Conservation (phyloP, 2,113 vertebrate species). For the Oncorhynchus clarkii region DNA sequence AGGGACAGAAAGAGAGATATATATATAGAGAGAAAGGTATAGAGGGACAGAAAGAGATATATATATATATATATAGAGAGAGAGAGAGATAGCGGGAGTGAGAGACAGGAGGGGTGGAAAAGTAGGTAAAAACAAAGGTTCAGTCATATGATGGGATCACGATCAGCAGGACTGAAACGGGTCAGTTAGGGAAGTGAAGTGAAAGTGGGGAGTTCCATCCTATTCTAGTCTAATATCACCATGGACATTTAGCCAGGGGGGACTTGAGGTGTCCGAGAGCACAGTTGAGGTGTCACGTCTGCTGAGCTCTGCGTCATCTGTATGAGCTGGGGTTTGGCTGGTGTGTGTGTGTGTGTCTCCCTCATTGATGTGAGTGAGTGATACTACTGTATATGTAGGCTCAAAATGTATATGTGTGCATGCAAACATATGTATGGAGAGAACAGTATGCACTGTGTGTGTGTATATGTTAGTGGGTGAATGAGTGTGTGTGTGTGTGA, state of each 20-base stretch:
- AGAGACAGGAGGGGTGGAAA: too few relatives aligned
- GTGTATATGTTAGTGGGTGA: neutral
- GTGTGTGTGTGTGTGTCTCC: constrained; percentile 8
- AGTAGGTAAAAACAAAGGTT: neutral
- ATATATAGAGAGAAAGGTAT: neutral
- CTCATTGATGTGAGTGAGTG: neutral
- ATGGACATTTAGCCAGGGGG: constrained; percentile 23
- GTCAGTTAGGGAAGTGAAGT: constrained; percentile 22
- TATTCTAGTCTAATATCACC: neutral
- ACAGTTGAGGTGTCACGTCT: constrained; percentile 8
- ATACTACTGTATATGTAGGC: neutral
- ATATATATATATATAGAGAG: too few relatives aligned
- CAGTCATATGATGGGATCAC: neutral
- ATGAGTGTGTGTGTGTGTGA: constrained; percentile 11
- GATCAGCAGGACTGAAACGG: neutral
- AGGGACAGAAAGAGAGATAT: neutral
- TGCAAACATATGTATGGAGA: neutral
- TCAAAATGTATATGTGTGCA: neutral
- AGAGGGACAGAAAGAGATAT: too few relatives aligned
- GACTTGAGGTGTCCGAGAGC: constrained; percentile 9
- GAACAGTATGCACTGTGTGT: neutral
- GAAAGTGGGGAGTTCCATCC: constrained; percentile 1
- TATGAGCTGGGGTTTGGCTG: neutral
- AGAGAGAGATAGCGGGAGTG: neutral
- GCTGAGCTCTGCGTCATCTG: neutral